Evolutionary conservation across 2,113 vertebrate genomes (phyloP).

Genomic region (Dromas ardeola): DNA sequence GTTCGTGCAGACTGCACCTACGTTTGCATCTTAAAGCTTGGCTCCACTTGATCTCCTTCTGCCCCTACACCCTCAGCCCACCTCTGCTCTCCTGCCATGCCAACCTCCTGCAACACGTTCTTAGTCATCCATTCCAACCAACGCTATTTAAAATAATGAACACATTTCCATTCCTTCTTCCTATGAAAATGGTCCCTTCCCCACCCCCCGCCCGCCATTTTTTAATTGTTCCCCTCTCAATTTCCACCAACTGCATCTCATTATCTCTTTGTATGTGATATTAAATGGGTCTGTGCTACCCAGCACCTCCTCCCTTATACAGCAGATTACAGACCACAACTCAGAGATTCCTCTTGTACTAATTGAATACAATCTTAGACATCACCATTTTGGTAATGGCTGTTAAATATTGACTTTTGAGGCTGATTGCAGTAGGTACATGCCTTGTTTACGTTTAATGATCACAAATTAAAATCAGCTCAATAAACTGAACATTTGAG

Average conservation of each 20-base stretch:
- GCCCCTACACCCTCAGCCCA: neutral
- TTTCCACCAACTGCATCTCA: neutral
- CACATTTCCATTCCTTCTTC: neutral
- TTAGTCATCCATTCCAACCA: neutral
- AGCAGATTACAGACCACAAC: neutral
- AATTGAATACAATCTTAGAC: neutral
- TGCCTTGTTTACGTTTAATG: neutral
- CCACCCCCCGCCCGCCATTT: neutral
- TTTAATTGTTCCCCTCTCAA: neutral
- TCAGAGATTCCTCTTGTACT: neutral
- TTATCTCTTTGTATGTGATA: neutral
- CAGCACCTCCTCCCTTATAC: neutral
- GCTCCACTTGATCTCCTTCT: neutral
- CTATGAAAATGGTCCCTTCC: neutral
- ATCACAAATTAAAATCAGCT: slow-evolving; percentile 18
- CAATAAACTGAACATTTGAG: neutral
- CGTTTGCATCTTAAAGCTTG: neutral
- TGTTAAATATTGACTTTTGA: neutral
- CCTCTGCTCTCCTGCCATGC: neutral
- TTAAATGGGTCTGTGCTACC: neutral
- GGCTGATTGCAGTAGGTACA: neutral
- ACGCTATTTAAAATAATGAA: neutral
- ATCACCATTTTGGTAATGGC: neutral
- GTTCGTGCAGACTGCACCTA: neutral
- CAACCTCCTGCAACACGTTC: neutral